phyloP scores from a whole-genome alignment of 2,888 invertebrate genomes.

The Acronicta leporina region DNA sequence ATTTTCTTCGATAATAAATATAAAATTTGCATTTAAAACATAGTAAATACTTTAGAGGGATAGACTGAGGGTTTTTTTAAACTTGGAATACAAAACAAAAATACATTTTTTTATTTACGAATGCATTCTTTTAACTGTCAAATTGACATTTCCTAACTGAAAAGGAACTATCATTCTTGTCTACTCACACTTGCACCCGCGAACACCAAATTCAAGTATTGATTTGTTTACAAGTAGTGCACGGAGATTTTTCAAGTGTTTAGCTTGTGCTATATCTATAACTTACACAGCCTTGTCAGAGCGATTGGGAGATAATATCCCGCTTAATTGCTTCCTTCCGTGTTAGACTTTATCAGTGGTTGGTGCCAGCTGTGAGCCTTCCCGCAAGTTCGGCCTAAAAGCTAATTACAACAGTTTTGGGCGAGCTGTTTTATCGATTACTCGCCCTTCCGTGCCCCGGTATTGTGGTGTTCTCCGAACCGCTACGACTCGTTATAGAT shows the following conservation, averaged over 20 bases:
- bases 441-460: constrained; percentile 72
- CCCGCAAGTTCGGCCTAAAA: constrained; percentile 76
- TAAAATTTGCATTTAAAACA: no score
- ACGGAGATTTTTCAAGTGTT: constrained; percentile 69
- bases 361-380: constrained; percentile 77
- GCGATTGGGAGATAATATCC: constrained; percentile 82
- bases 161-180: constrained; percentile 24
- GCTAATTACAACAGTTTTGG: constrained; percentile 77
- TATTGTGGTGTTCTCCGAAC: constrained; percentile 64
- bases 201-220: constrained; percentile 80
- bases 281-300: constrained; percentile 81
- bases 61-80: no score
- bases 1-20: no score
- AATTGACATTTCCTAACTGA: constrained; percentile 37
- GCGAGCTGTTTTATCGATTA: constrained; percentile 85
- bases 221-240: constrained; percentile 85
- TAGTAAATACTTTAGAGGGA: no score
- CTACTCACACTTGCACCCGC: constrained; percentile 64
- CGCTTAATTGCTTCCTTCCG: constrained; percentile 83
- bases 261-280: constrained; percentile 70
- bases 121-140: constrained; percentile 38
- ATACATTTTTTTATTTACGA: constrained; percentile 2
- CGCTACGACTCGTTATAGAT: constrained; percentile 72
- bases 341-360: constrained; percentile 81
- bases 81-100: no score